Base-by-base conservation (phyloP, 1,140 invertebrate species). In the Ptiloglossa arizonensis region DNA sequence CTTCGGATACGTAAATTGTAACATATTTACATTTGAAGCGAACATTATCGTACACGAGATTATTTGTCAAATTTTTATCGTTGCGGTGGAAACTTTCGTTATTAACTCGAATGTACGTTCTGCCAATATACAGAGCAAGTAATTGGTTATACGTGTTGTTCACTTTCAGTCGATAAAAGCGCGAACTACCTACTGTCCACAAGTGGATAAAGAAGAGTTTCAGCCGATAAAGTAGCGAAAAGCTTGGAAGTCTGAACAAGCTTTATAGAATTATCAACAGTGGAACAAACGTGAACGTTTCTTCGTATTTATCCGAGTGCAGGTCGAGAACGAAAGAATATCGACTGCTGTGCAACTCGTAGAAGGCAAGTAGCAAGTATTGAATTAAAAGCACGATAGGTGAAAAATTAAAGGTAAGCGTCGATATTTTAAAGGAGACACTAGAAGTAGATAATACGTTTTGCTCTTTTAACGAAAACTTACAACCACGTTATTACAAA, bases 171-270 rank as follows among this genome's bases (percentile, higher is more conserved):
- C 24, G 81, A 78, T 82, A 82, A 82, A 38, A 59, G 15, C 46
- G 54, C 35, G 32, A 19, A 5, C 62, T 24, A 32, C 22, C 15
- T 1, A 6, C n/a, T 77, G 35, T 54, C 24, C 81, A 13, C 41
- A 22, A 35, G 82, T 73, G 27, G 82, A 62, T 83, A 83, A 83
- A 59, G 64, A 57, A 82, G 82, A 79, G 35, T 57, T 24, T 22
- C 46, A 3, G 71, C 15, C 80, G 82, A 79, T 83, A 82, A 83
- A 54, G 38, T 52, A 82, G 81, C 38, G 19, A 24, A 54, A 54
- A 46, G 27, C 44, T 48, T 19, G 9, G 17, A 15, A 78, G 69
- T 44, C n/a, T 29, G 4, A 3, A 17, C 46, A 71, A 77, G 50
- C 29, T 60, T 17, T 41, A 5, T 22, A 32, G 22, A 69, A 52